Evolutionary conservation across 2,113 vertebrate species (phyloP).

Genomic region (Melospiza georgiana): DNA sequence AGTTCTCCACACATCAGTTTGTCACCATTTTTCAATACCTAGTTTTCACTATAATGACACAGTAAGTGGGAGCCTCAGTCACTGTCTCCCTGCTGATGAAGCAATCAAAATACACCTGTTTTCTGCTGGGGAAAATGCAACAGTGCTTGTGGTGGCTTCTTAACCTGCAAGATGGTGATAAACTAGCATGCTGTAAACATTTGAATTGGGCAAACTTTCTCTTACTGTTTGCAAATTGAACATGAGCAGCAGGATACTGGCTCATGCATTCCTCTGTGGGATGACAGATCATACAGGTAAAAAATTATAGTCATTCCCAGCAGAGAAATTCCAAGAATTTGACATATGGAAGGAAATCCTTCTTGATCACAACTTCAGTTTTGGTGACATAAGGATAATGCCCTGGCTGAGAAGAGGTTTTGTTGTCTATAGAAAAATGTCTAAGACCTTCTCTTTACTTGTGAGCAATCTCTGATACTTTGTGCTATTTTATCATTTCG

Average conservation of each 20-base stretch:
- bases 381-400: not conserved
- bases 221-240: conserved; percentile 70
- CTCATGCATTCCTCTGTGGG: conserved; percentile 30
- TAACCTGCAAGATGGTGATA: conserved; percentile 69
- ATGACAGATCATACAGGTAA: conserved; percentile 32
- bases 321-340: not conserved
- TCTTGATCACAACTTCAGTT: not conserved
- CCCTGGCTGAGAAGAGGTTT: not conserved
- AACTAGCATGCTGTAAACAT: conserved; percentile 61
- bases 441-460: not conserved
- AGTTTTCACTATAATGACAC: conserved; percentile 59
- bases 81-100: conserved; percentile 63
- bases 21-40: conserved; percentile 60
- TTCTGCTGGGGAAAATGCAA: conserved; percentile 70
- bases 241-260: conserved; percentile 48
- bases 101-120: conserved; percentile 76
- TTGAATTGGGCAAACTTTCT: conserved; percentile 69
- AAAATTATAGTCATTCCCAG: not conserved
- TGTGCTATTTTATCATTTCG: not conserved
- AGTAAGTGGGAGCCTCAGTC: conserved; percentile 48
- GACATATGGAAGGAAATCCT: not conserved
- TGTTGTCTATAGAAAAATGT: not conserved
- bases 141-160: conserved; percentile 49
- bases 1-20: conserved; percentile 47
- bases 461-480: not conserved